These are phyloP conservation scores for Tachycineta bicolor DNA, from an alignment of 2,113 vertebrate genomes.

Conservation along the genomic window DNA sequence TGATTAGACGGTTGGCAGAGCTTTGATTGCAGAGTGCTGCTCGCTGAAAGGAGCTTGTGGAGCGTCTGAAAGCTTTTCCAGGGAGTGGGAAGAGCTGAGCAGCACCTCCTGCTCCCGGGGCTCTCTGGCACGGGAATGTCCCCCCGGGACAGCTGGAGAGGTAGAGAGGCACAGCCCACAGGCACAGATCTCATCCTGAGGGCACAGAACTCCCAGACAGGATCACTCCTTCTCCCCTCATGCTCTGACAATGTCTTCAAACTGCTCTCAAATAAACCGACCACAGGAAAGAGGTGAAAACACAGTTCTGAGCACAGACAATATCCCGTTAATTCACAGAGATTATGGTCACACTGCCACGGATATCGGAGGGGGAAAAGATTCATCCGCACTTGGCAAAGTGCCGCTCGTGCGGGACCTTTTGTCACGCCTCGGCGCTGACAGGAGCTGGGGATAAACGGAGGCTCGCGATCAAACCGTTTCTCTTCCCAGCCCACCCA, in stretches of 20 bases:
- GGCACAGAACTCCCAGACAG: not conserved
- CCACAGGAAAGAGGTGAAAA: not conserved
- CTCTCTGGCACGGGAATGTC: fast-evolving
- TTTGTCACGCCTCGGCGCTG: not conserved
- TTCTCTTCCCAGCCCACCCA: conserved; percentile 37
- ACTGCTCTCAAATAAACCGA: not conserved
- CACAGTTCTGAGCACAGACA: not conserved
- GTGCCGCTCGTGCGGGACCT: not conserved
- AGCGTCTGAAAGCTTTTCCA: not conserved
- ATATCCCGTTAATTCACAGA: not conserved
- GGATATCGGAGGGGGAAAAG: not conserved
- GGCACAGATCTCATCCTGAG: not conserved
- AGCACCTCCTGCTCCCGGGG: not conserved
- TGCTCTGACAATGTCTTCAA: fast-evolving
- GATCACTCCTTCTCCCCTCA: fast-evolving
- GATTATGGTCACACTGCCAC: not conserved
- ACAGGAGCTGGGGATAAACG: conserved; percentile 12
- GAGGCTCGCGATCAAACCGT: not conserved
- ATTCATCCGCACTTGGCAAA: conserved; percentile 18
- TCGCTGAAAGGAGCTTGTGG: not conserved
- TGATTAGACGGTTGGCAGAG: not conserved
- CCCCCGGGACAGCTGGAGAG: not conserved
- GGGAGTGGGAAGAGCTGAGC: not conserved
- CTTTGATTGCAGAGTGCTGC: not conserved
- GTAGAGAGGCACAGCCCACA: not conserved